Conservation (phyloP, 1,140 invertebrate genomes). For the Hyles vespertilio region DNA sequence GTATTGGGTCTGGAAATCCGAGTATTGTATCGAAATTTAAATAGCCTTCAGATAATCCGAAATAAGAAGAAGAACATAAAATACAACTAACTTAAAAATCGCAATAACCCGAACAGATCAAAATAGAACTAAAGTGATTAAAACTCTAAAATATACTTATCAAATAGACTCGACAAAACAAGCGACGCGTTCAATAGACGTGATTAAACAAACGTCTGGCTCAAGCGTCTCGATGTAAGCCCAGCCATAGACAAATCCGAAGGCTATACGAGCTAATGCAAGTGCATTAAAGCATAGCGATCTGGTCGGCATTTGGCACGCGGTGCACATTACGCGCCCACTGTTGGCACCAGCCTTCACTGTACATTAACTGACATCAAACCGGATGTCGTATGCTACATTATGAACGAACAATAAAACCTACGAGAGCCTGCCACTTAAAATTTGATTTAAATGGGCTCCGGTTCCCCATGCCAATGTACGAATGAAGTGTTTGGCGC, state of each 20-base stretch:
- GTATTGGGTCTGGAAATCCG: no score
- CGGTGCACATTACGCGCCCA: conserved; percentile 49
- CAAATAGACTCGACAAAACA: no score
- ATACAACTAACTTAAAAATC: no score
- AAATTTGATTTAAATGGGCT: conserved; percentile 35
- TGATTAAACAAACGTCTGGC: no score
- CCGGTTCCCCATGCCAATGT: conserved; percentile 9
- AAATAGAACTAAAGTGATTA: no score
- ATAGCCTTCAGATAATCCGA: no score
- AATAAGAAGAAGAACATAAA: no score
- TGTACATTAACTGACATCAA: conserved; percentile 59
- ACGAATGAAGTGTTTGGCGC: conserved; percentile 27
- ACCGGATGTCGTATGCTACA: conserved; percentile 62
- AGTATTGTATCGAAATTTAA: no score
- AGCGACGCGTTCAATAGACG: no score
- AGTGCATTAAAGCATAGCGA: conserved; percentile 30
- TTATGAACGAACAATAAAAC: conserved; percentile 67
- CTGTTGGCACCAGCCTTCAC: conserved; percentile 48
- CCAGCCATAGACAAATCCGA: conserved; percentile 6
- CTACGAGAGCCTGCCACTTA: conserved; percentile 47
- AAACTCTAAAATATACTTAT: no score
- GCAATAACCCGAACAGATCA: no score
- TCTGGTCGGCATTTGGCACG: conserved; percentile 52
- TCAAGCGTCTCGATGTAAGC: no score
- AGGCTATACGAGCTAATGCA: conserved; percentile 42